Base-by-base conservation (phyloP, 2,797 vertebrate species). In the Sebastes trivittatus region DNA sequence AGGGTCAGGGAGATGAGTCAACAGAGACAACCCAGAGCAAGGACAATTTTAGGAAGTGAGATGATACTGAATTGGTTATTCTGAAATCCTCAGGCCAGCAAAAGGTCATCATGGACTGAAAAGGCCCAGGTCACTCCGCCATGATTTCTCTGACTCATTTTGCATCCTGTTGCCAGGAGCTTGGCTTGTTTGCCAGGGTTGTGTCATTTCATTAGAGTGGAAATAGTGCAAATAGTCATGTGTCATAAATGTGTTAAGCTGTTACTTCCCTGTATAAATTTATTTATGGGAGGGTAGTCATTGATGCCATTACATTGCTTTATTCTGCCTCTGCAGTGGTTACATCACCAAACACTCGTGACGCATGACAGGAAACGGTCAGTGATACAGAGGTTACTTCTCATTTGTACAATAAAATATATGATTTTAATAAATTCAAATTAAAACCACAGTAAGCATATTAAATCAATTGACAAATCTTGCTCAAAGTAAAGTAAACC, bases 221-320 rank as follows among this genome's bases (percentile, higher is more conserved):
- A 60, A 46, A 76, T 42, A 68, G 72, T 60, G 61, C 56, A 68
- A 78, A 78, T 63, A 67, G 55, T 56, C 71, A 60, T 75, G 49
- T 59, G 78, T 74, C 66, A 68, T 62, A 25, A 56, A 30, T 32
- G 22, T 36, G n/a, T n/a, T 63, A 20, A 65, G 60, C 30, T 56
- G 23, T 63, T 56, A 64, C 72, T 88, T 91, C 74, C 23, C 22
- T 5, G 27, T 5, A 9, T 68, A 32, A 58, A 13, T 23, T 69
- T 1, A 42, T 70, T 11, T 22, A 38, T 10, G 38, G 54, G 34
- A 16, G 11, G 25, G 30, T 25, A 72, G 67, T 56, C 67, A 79
- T 9, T 55, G 49, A 83, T 72, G 49, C 22, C 14, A 42, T 80
- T 13, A 59, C 66, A 74, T 10, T 52, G 36, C 75, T 30, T 73